These are phyloP conservation scores for Noctua pronuba DNA, from an alignment of 2,888 invertebrate species.

Conservation along the genomic window DNA sequence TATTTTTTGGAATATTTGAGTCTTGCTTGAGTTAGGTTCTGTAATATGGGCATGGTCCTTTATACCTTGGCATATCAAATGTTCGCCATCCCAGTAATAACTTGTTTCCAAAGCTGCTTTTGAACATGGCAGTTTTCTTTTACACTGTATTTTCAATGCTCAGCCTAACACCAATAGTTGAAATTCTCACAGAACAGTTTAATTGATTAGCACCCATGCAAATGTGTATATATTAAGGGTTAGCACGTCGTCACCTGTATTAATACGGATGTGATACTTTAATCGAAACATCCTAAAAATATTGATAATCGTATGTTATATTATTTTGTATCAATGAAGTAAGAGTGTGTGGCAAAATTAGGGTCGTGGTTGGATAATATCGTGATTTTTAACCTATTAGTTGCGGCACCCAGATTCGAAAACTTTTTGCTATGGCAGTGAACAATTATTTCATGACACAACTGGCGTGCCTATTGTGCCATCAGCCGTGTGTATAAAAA, in stretches of 20 bases:
- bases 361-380: constrained; percentile 28
- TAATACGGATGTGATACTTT: neutral
- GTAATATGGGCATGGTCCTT: neutral
- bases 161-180: neutral
- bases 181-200: no score
- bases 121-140: neutral
- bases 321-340: neutral
- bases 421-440: no score
- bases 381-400: constrained; percentile 46
- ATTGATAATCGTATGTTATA: neutral
- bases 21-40: neutral
- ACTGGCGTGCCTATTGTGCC: no score
- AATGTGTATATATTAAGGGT: neutral
- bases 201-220: neutral
- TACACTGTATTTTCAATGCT: neutral
- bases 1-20: neutral
- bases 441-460: no score
- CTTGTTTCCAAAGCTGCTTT: neutral
- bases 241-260: neutral
- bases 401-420: no score
- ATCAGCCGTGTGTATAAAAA: no score
- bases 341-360: neutral
- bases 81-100: neutral
- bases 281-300: neutral
- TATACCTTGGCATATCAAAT: neutral